Conservation (phyloP, 2,888 invertebrate genomes). For the Drosophila paranaensis region DNA sequence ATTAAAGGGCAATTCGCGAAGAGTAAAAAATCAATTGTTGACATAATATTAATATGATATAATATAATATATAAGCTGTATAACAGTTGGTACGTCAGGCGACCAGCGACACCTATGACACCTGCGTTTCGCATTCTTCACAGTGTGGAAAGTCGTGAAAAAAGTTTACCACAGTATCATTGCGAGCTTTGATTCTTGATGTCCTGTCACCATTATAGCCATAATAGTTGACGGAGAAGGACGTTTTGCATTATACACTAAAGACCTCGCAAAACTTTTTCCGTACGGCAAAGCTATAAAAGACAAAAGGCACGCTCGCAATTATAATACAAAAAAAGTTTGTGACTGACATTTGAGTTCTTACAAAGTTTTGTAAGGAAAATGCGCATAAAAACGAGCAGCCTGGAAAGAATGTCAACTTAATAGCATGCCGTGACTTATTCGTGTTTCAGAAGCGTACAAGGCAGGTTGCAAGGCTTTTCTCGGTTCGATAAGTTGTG, state of each 20-base stretch:
- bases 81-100: slow-evolving; percentile 32
- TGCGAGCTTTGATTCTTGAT: slow-evolving; percentile 29
- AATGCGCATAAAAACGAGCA: slow-evolving; percentile 71
- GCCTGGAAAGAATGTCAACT: slow-evolving; percentile 19
- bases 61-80: slow-evolving; percentile 37
- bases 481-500: slow-evolving; percentile 6
- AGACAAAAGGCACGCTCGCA: slow-evolving; percentile 68
- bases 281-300: slow-evolving; percentile 45
- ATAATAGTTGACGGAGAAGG: background rate
- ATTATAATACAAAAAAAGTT: slow-evolving; percentile 69
- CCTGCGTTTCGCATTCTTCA: slow-evolving; percentile 9
- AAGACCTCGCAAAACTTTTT: slow-evolving; percentile 51
- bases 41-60: slow-evolving; percentile 50
- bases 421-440: slow-evolving; percentile 71
- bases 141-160: background rate
- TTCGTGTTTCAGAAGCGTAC: slow-evolving; percentile 65
- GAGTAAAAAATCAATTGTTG: slow-evolving; percentile 63
- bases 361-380: slow-evolving; percentile 40
- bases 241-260: background rate
- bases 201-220: slow-evolving; percentile 1
- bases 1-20: slow-evolving; percentile 24
- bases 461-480: slow-evolving; percentile 52
- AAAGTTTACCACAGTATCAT: slow-evolving; percentile 29
- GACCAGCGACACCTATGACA: slow-evolving; percentile 45
- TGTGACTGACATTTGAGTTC: slow-evolving; percentile 68